Evolutionary conservation across 1,140 invertebrate genomes (phyloP).

Genomic region (Conus betulinus): DNA sequence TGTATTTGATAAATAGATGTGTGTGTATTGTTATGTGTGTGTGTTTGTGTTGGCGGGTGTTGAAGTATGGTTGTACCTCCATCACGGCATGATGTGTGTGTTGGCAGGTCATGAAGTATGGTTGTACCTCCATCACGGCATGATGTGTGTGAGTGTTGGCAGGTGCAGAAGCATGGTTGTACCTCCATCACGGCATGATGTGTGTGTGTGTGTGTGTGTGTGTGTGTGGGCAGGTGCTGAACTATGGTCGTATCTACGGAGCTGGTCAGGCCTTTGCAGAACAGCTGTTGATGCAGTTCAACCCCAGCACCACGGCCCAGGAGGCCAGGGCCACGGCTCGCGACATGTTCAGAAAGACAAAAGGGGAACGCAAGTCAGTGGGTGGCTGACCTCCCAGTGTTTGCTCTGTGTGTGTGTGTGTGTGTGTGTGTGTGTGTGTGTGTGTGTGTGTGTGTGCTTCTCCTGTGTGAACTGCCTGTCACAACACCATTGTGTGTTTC

Average conservation of each 20-base stretch:
- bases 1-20: no score
- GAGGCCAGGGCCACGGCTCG: constrained; percentile 90
- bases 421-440: no score
- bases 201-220: no score
- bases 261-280: constrained; percentile 96
- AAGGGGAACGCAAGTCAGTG: constrained; percentile 78
- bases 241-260: constrained; percentile 99
- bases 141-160: no score
- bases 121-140: constrained; percentile 97
- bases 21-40: no score
- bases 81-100: constrained; percentile 11
- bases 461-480: no score
- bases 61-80: not conserved
- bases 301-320: constrained; percentile 86
- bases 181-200: no score
- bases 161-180: no score
- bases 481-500: no score
- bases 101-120: constrained; percentile 89
- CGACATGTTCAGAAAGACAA: constrained; percentile 94
- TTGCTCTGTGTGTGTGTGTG: not conserved
- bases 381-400: not conserved
- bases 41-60: not conserved
- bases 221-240: constrained; percentile 80
- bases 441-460: no score
- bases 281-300: constrained; percentile 92